Percentiles rank a stretch among this genome's conserved stretches.
These are phyloP conservation scores for Formicarius rufipectus DNA, from an alignment of 2,113 vertebrate species.

Conservation along the genomic window DNA sequence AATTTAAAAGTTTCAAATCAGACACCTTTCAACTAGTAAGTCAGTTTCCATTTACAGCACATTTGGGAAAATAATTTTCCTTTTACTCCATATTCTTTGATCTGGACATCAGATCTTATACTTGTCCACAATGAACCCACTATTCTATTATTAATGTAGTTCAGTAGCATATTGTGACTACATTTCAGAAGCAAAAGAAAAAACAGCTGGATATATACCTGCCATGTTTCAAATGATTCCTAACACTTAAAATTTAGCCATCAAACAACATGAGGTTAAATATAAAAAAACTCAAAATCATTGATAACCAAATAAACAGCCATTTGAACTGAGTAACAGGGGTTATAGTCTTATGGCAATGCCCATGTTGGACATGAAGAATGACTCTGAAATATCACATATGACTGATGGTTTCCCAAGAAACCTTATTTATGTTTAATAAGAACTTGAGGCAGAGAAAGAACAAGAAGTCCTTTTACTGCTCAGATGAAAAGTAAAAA, in stretches of 20 bases:
- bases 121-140: background rate
- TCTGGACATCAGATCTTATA: background rate
- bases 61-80: background rate
- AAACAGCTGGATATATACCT: background rate
- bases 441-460: background rate
- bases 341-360: background rate
- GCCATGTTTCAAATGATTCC: background rate
- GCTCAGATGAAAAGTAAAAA: background rate
- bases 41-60: background rate
- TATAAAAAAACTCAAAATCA: fast-evolving
- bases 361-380: background rate
- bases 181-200: background rate
- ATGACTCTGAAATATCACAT: background rate
- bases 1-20: background rate
- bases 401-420: background rate
- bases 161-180: background rate
- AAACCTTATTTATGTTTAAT: background rate
- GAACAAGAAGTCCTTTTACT: background rate
- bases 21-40: background rate
- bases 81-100: background rate
- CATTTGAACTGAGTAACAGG: fast-evolving
- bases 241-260: background rate
- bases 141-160: background rate
- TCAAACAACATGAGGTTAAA: background rate
- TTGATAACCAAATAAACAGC: background rate